These are phyloP conservation scores for Piliocolobus tephrosceles DNA, from an alignment of 2,113 vertebrate genomes.

Conservation along the genomic window DNA sequence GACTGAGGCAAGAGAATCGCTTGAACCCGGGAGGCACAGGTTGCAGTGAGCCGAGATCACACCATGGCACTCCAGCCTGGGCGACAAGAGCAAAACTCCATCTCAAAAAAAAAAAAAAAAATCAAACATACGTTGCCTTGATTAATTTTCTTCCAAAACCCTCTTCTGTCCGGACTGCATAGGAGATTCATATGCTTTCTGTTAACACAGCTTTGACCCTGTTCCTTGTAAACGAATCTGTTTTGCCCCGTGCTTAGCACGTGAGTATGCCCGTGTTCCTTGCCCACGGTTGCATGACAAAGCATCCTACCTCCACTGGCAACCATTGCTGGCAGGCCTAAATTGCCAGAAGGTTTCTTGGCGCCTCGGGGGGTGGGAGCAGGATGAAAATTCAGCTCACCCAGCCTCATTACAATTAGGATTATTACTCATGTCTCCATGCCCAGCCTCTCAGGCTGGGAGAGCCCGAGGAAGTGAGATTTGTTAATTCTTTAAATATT, in stretches of 20 bases:
- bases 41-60: background rate
- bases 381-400: background rate
- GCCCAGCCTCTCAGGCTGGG: background rate
- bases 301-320: background rate
- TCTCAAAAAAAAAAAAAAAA: background rate
- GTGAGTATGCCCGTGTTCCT: background rate
- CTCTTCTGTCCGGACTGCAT: background rate
- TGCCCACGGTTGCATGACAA: background rate
- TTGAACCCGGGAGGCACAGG: background rate
- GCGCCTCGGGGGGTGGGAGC: background rate
- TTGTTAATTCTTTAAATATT: slow-evolving; percentile 26
- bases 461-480: background rate
- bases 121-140: background rate
- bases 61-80: background rate
- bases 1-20: background rate
- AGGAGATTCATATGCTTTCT: background rate
- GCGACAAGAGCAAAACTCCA: background rate
- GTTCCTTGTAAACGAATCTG: background rate
- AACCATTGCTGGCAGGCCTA: background rate
- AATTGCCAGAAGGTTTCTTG: background rate
- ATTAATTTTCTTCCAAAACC: background rate
- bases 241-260: background rate
- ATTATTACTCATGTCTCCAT: background rate
- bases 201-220: background rate
- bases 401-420: background rate